Percentiles rank a stretch among this genome's conserved stretches.
phyloP scores from a whole-genome alignment of 2,113 vertebrate species.

The Gadus macrocephalus region DNA sequence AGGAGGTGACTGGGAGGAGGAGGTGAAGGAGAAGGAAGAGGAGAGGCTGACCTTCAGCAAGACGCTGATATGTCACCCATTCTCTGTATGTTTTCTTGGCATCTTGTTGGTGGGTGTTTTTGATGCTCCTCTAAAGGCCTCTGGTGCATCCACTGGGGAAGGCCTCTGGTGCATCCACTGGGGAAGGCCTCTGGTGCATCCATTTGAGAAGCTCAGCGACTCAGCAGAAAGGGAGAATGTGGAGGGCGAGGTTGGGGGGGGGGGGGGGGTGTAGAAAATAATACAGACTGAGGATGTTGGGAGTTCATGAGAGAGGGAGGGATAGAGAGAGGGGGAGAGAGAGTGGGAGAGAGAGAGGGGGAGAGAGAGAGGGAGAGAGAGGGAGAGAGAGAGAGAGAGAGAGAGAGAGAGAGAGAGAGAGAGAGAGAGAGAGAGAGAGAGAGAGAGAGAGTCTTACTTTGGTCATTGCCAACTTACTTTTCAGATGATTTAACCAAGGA shows the following conservation, averaged over 20 bases:
- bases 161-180: too few relatives aligned
- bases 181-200: too few relatives aligned
- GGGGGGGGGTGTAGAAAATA: too few relatives aligned
- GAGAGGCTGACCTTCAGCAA: too few relatives aligned
- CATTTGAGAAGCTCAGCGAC: background rate
- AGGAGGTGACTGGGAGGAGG: background rate
- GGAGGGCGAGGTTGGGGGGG: too few relatives aligned
- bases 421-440: background rate
- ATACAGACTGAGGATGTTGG: too few relatives aligned
- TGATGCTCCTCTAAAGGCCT: too few relatives aligned
- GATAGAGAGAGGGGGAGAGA: slow-evolving; percentile 4
- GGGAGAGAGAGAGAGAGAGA: background rate
- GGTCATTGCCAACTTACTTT: too few relatives aligned
- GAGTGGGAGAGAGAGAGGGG: slow-evolving; percentile 7
- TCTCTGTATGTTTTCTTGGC: background rate
- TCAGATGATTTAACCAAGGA: too few relatives aligned
- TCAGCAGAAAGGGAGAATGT: slow-evolving; percentile 25
- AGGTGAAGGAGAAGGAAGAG: background rate
- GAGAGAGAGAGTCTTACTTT: background rate
- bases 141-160: too few relatives aligned
- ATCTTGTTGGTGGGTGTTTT: too few relatives aligned
- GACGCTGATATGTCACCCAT: background rate
- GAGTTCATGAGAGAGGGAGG: too few relatives aligned
- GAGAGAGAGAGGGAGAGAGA: slow-evolving; percentile 2
- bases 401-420: slow-evolving; percentile 10